phyloP scores from a whole-genome alignment of 1,140 invertebrate species.

The Papilio polyxenes region DNA sequence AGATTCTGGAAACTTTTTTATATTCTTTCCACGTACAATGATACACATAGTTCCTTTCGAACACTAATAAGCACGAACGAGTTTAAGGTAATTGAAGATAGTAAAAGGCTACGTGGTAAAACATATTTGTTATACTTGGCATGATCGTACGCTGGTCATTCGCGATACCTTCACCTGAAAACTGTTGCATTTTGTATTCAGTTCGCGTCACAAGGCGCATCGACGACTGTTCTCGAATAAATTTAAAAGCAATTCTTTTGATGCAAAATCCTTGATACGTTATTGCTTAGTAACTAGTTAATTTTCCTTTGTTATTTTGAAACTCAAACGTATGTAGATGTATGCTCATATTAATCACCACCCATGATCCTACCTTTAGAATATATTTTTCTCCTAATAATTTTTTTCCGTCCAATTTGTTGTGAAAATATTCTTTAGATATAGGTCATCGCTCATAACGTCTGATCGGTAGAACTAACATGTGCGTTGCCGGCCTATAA shows the following conservation, averaged over 20 bases:
- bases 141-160: not conserved
- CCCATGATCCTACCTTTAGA: no score
- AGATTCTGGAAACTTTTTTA: not conserved
- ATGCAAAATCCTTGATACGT: constrained; percentile 11
- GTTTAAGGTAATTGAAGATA: constrained; percentile 16
- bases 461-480: no score
- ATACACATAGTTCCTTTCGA: not conserved
- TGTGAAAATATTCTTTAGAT: no score
- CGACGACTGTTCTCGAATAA: constrained; percentile 1
- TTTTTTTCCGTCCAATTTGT: no score
- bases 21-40: not conserved
- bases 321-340: not conserved
- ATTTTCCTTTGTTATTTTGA: not conserved
- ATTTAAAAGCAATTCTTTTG: not conserved
- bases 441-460: no score
- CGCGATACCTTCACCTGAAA: constrained; percentile 17
- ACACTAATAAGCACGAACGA: not conserved
- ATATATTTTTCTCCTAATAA: no score
- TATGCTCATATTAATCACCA: no score
- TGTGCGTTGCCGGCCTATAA: no score
- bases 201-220: not conserved
- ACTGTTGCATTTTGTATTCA: constrained; percentile 14
- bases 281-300: not conserved
- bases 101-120: not conserved
- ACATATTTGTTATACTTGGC: not conserved